Evolutionary conservation across 2,797 vertebrate species (phyloP).

Genomic region (Acrossocheilus wenchowensis): DNA sequence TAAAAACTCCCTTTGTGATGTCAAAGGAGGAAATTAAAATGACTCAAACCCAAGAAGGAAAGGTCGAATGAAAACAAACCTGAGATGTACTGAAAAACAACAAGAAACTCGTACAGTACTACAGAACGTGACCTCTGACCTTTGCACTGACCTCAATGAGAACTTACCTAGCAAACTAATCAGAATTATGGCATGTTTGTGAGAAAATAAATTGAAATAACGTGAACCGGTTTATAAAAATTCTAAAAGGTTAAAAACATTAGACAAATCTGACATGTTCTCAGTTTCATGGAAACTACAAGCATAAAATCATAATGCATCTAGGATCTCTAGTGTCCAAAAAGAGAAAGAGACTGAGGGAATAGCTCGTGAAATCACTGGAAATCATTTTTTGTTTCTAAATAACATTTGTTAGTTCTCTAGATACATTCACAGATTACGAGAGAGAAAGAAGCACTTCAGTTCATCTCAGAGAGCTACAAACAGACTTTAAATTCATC

Average conservation of each 20-base stretch:
- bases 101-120: conserved; percentile 38
- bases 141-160: not conserved
- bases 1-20: not conserved
- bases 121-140: conserved; percentile 40
- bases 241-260: conserved; percentile 7
- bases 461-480: not conserved
- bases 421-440: conserved; percentile 32
- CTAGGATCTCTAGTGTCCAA: conserved; percentile 26
- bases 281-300: conserved; percentile 84
- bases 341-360: not conserved
- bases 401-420: not conserved
- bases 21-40: not conserved
- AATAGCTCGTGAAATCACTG: not conserved
- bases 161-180: not conserved
- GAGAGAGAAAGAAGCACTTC: not conserved
- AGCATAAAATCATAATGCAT: conserved; percentile 45
- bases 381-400: not conserved
- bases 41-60: not conserved
- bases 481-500: not conserved
- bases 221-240: conserved; percentile 25
- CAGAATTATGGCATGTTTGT: conserved; percentile 21
- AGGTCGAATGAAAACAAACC: conserved; percentile 48
- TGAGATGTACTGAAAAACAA: conserved; percentile 47
- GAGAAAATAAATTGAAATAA: conserved; percentile 39
- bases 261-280: conserved; percentile 20